Base-by-base conservation (phyloP, 2,888 invertebrate genomes). In the Polydrusus tereticollis region DNA sequence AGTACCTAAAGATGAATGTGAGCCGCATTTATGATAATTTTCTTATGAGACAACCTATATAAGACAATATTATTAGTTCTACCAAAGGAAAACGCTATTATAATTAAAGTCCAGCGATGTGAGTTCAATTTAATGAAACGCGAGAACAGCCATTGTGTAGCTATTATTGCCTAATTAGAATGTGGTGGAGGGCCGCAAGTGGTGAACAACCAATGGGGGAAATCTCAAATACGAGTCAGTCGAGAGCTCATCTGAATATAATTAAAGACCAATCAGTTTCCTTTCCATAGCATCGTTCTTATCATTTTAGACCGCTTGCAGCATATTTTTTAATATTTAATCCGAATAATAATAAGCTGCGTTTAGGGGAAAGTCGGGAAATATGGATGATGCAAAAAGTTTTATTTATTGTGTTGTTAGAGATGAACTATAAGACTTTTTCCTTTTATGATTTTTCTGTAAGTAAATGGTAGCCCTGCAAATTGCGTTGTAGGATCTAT, bases 261-360 rank as follows among this genome's bases (percentile, higher is more conserved):
- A 78, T 78, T 78, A 78, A 75, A 76, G 78, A 77, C 75, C 77
- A 76, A 78, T 77, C 77, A 78, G 74, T 74, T 76, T 71, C 75
- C 73, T 75, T 77, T 75, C 72, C 75, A 76, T 75, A 66, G 69
- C 64, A 59, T 60, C 57, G 58, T 55, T 72, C 64, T 70, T 73
- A 77, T 75, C 63, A 76, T 76, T 47, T 47, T 47, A 23, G 47
- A 21, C 20, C 20, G 1, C 21, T 23, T 23, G 10, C 21, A 47
- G 3, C 3, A 47, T 10, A 21, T 21, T 23, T 47, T 21, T n/a
- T n/a, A 12, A 21, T 21, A 47, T 47, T 47, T 47, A 12, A 21
- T 23, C 23, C 7, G 8, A 20, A 16, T 36, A 36, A 36, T n/a
- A n/a, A n/a, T 26, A 26, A 5, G 4, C 7, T 26, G 26, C 26